phyloP scores from a whole-genome alignment of 2,888 invertebrate species.

The Bimastos eiseni region DNA sequence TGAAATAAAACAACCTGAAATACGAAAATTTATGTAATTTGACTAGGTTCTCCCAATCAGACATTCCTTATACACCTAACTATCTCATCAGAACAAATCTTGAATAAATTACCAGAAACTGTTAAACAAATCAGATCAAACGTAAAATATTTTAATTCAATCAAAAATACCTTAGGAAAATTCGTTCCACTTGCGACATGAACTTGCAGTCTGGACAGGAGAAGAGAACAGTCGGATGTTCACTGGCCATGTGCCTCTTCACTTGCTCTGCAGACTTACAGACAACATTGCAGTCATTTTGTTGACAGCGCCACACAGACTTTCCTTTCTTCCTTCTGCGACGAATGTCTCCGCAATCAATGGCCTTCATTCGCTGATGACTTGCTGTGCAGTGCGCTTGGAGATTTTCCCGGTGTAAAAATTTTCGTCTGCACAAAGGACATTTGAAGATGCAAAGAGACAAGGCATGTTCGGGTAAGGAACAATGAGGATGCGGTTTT shows the following conservation, averaged over 20 bases:
- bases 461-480: not conserved
- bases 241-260: conserved; percentile 19
- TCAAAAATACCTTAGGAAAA: conserved; percentile 1
- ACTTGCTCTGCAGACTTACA: not conserved
- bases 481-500: not conserved
- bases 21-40: too few species aligned
- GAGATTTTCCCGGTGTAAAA: not conserved
- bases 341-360: not conserved
- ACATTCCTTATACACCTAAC: too few species aligned
- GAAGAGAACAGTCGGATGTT: not conserved
- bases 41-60: too few species aligned
- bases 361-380: not conserved
- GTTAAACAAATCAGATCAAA: too few species aligned
- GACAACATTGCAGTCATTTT: not conserved
- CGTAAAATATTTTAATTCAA: too few species aligned
- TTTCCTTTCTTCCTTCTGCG: not conserved
- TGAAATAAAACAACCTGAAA: too few species aligned
- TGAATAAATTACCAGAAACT: too few species aligned
- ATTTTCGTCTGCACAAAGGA: not conserved
- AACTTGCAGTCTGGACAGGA: conserved; percentile 26
- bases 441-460: not conserved
- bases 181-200: not conserved
- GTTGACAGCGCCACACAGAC: not conserved
- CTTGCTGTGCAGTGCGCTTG: not conserved
- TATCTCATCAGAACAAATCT: too few species aligned